Base-by-base conservation (phyloP, 2,888 invertebrate genomes). In the Cylloceria caligata region DNA sequence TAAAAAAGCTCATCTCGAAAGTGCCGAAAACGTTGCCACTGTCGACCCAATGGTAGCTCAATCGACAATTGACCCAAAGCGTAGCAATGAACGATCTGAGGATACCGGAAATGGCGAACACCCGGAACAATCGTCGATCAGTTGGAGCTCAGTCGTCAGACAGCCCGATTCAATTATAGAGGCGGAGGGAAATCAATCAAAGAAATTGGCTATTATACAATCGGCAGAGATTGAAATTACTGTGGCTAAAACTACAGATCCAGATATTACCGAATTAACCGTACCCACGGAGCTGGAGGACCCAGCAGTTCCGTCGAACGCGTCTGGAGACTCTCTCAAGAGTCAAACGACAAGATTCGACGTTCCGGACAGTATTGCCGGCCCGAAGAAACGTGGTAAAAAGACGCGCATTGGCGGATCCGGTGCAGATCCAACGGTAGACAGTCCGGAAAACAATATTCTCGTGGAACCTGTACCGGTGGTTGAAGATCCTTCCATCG, bases 1-100 rank as follows among this genome's bases (percentile, higher is more conserved):
- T 47, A 89, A 84, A 27, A 87, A 86, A 19, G 57, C 79, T 2
- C 81, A 72, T 42, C 24, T 52, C 2, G 89, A 88, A 4, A 76
- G 34, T 3, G 75, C 24, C 5, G 45, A 16, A 45, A 45, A 16
- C n/a, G 39, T 45, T 1, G 87, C 87, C 3, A 64, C 19, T 0
- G 71, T 45, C 7, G 45, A 34, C 7, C 52, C 81, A 55, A 19
- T 75, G 52, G 49, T 72, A 57, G 45, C 47, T 2, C 34, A 68
- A 75, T 57, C 64, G 62, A 34, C 52, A 34, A 57, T 9, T 21
- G 7, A 24, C 16, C 6, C 36, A 13, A 73, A 64, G 13, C 9
- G 1, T 4, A 11, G 21, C 9, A 24, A 80, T 62, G 55, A 83
- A 13, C 39, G 19, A 39, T 60, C 62, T 7, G 62, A 85, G 34